Conservation (phyloP, 2,888 invertebrate genomes). For the Hipparchia semele region DNA sequence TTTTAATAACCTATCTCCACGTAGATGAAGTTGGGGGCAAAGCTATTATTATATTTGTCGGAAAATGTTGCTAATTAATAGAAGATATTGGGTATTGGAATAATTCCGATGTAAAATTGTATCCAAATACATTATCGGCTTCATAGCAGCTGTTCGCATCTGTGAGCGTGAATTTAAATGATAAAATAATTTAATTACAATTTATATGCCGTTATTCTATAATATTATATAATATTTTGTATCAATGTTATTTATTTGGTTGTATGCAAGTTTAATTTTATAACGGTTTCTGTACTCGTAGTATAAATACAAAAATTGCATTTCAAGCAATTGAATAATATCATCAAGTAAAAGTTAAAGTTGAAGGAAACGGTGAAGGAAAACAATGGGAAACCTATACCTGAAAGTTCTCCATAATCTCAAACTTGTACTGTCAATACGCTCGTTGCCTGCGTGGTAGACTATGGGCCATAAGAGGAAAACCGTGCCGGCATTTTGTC, state of each 20-base stretch:
- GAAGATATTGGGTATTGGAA: conserved; percentile 11
- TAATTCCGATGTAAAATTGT: conserved; percentile 20
- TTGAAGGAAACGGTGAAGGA: no score
- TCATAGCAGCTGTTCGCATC: conserved; percentile 20
- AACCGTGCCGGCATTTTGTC: no score
- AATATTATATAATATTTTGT: background rate
- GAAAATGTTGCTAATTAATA: conserved; percentile 9
- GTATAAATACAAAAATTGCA: no score
- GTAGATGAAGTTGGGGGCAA: no score
- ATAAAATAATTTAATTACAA: conserved; percentile 12
- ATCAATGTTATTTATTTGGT: background rate
- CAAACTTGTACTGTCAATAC: no score
- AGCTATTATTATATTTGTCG: background rate
- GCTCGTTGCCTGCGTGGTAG: no score
- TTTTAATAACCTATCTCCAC: no score
- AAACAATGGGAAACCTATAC: no score
- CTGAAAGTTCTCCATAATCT: no score
- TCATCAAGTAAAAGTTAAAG: no score
- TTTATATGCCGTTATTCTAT: background rate
- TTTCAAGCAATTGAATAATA: no score
- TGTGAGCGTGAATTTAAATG: conserved; percentile 19
- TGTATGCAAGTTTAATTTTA: conserved; percentile 1
- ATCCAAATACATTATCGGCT: conserved; percentile 20
- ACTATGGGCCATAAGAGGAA: no score
- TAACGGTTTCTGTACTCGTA: background rate